Evolutionary conservation across 2,797 vertebrate genomes (phyloP), one percentile per base, ranked within the genome.

Genomic region (Tolypeutes matacus): DNA sequence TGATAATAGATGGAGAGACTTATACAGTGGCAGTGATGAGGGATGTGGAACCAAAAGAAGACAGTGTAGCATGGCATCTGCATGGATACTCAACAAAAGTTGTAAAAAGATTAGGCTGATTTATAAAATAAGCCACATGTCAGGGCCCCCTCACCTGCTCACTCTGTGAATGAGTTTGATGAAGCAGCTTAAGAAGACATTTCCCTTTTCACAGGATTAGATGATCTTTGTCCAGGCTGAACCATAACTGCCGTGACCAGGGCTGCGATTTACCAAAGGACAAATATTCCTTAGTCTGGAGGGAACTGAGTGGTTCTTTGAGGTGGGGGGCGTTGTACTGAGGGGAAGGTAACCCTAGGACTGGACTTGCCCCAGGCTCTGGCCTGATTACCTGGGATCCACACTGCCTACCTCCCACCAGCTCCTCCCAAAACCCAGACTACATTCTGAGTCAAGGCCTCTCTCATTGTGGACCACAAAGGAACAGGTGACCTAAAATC

Each of bases 101-200:
- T 65, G 39, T 23, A 17, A 69, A 49, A 53, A 76, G 86, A 84
- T 94, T 53, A 87, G 84, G 39, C 42, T 53, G 87, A 73, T 88
- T 56, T 69, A 85, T 96, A 69, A 96, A 93, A 92, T 89, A 87
- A 96, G 89, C 76, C 31, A 9, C 20, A 7, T 10, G 20, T 83
- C 69, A 72, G 82, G 13, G 13, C 29, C 13, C 69, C 53, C 46
- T 95, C 36, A 36, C 77, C 78, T 94, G 72, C n/a, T 91, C 42
- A 36, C 75, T 62, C 78, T 34, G 29, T 51, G 36, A 92, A 80
- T 58, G 80, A 94, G 53, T 58, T 93, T 73, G 14, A 42, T 17
- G 53, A 60, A 70, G 67, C 5, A 0, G 81, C 84, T 96, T 78
- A 69, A 86, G 27, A 90, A 87, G 73, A 42, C 34, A 25, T 85